These are phyloP conservation scores for Sebastes iracundus DNA, from an alignment of 2,797 vertebrate genomes.

Conservation along the genomic window DNA sequence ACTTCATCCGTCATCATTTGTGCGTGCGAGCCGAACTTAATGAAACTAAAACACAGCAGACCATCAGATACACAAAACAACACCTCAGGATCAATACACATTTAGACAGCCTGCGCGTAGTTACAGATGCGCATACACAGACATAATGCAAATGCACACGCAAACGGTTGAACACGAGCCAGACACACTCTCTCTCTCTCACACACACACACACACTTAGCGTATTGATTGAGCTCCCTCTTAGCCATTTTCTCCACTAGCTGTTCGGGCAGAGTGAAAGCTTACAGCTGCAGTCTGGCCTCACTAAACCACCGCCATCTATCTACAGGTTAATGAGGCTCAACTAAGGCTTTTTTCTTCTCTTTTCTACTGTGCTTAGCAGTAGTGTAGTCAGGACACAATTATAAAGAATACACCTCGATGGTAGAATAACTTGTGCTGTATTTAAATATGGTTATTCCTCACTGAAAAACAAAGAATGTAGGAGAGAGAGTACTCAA, in stretches of 20 bases:
- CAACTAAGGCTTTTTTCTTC: conserved; percentile 23
- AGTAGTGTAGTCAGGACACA: conserved; percentile 4
- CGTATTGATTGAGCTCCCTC: conserved; percentile 69
- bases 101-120: conserved; percentile 43
- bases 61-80: conserved; percentile 67
- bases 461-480: not conserved
- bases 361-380: conserved; percentile 25
- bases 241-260: conserved; percentile 61
- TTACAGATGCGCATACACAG: conserved; percentile 7
- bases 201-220: conserved; percentile 35
- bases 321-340: conserved; percentile 71
- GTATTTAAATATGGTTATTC: not conserved
- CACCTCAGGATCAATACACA: conserved; percentile 68
- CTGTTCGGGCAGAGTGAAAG: conserved; percentile 55
- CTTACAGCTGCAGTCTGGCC: conserved; percentile 61
- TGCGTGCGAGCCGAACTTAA: conserved; percentile 53
- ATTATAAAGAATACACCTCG: not conserved
- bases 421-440: not conserved
- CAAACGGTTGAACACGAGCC: not conserved
- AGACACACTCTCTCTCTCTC: not conserved
- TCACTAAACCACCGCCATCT: conserved; percentile 62
- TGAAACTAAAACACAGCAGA: conserved; percentile 69
- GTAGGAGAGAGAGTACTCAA: not conserved
- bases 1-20: conserved; percentile 73
- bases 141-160: conserved; percentile 32